Evolutionary conservation across 2,797 vertebrate species (phyloP).

Genomic region (Pachyuromys duprasi): DNA sequence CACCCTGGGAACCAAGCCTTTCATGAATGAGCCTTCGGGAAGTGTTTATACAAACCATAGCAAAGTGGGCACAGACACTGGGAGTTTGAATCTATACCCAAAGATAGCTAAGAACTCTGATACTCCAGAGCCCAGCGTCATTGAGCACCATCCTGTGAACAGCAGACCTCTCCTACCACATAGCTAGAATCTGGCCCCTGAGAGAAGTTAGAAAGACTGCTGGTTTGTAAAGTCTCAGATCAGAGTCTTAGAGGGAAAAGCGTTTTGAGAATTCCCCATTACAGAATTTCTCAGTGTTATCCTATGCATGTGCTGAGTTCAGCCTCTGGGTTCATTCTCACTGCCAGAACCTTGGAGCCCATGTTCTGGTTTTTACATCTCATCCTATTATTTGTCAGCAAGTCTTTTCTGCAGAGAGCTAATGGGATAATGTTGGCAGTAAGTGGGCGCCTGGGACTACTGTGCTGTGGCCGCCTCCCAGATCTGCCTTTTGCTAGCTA

Average conservation of each 20-base stretch:
- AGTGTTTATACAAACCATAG: background rate
- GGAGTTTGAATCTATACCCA: background rate
- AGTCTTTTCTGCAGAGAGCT: background rate
- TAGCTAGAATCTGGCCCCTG: background rate
- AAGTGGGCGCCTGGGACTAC: background rate
- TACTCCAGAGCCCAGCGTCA: background rate
- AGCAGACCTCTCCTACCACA: background rate
- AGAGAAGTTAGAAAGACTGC: background rate
- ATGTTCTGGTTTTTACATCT: background rate
- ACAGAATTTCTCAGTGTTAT: background rate
- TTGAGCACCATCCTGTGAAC: too few relatives aligned
- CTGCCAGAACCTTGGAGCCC: background rate
- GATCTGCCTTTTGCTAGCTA: background rate
- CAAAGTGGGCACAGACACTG: background rate
- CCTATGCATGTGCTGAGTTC: too few relatives aligned
- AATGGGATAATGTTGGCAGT: fast-evolving
- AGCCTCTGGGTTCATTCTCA: background rate
- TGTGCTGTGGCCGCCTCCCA: background rate
- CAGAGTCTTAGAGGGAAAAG: background rate
- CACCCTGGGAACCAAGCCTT: background rate
- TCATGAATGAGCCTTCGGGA: background rate
- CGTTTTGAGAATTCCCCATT: background rate
- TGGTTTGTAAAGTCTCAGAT: background rate
- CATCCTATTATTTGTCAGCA: background rate
- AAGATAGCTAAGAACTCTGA: too few relatives aligned